These are phyloP conservation scores for Agonopterix arenella DNA, from an alignment of 2,888 invertebrate species.

Conservation along the genomic window DNA sequence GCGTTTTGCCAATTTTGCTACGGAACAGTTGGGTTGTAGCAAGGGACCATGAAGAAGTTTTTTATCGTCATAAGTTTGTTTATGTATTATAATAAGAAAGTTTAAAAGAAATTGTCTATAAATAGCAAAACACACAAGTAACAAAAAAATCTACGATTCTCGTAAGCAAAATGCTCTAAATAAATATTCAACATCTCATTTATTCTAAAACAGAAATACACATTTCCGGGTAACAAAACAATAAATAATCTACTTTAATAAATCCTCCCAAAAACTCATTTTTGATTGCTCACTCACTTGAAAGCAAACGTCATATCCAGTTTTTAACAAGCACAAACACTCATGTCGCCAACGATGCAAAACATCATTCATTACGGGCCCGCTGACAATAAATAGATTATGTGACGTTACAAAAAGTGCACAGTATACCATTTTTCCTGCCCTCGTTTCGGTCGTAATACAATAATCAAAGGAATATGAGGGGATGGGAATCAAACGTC, in stretches of 20 bases:
- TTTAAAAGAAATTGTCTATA: too few species aligned
- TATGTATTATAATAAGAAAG: too few species aligned
- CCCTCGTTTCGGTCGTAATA: constrained; percentile 58
- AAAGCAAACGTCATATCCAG: constrained; percentile 43
- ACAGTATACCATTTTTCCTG: constrained; percentile 36
- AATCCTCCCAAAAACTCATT: constrained; percentile 35
- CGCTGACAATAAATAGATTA: constrained; percentile 71
- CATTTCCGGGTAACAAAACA: not conserved
- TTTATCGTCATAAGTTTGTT: too few species aligned
- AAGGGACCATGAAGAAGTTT: too few species aligned
- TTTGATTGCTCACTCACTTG: constrained; percentile 48
- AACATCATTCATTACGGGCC: constrained; percentile 64
- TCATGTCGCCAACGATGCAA: constrained; percentile 56
- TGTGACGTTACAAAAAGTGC: constrained; percentile 60
- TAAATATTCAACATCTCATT: too few species aligned
- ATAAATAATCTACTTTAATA: not conserved
- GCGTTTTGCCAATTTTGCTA: too few species aligned
- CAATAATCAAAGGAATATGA: constrained; percentile 74
- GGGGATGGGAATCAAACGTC: constrained; percentile 60
- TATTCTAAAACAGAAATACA: too few species aligned
- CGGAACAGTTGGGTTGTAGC: too few species aligned
- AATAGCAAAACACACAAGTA: too few species aligned
- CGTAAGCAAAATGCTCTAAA: too few species aligned
- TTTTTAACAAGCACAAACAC: constrained; percentile 53
- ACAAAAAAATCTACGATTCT: too few species aligned